Evolutionary conservation across 2,113 vertebrate genomes (phyloP).

Genomic region (Podiceps cristatus): DNA sequence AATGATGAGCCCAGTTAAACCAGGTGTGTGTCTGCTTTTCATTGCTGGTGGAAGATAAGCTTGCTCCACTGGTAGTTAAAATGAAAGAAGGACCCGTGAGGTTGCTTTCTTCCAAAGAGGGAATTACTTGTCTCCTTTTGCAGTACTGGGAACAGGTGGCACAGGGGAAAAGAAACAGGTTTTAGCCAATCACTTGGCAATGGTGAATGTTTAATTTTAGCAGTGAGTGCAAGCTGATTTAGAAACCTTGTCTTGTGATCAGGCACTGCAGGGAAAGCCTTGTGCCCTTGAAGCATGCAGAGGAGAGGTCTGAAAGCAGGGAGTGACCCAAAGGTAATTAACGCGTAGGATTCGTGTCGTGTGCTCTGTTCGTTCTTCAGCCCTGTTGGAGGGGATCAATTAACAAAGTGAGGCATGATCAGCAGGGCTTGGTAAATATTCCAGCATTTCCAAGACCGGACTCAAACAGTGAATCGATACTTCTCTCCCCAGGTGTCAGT

Average conservation of each 20-base stretch:
- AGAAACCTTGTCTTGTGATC: background rate
- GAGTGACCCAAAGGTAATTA: background rate
- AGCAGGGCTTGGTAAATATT: background rate
- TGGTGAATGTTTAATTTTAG: background rate
- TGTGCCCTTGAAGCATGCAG: background rate
- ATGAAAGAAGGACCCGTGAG: background rate
- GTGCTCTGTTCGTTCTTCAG: background rate
- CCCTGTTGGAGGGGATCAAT: background rate
- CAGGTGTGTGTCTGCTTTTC: background rate
- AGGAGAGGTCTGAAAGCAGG: background rate
- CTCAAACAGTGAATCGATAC: background rate
- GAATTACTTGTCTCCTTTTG: background rate
- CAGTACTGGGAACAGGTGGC: background rate
- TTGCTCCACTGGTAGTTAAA: background rate
- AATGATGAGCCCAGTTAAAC: background rate
- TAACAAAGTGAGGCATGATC: background rate
- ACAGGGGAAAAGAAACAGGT: background rate
- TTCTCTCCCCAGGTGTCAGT: background rate
- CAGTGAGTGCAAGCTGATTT: background rate
- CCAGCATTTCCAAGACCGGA: background rate
- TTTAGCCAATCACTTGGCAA: background rate
- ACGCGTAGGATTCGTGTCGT: accelerated
- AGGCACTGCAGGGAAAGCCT: background rate
- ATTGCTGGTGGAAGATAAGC: background rate
- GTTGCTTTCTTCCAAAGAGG: background rate